phyloP scores from a whole-genome alignment of 2,797 vertebrate species.

The Cynopterus sphinx region DNA sequence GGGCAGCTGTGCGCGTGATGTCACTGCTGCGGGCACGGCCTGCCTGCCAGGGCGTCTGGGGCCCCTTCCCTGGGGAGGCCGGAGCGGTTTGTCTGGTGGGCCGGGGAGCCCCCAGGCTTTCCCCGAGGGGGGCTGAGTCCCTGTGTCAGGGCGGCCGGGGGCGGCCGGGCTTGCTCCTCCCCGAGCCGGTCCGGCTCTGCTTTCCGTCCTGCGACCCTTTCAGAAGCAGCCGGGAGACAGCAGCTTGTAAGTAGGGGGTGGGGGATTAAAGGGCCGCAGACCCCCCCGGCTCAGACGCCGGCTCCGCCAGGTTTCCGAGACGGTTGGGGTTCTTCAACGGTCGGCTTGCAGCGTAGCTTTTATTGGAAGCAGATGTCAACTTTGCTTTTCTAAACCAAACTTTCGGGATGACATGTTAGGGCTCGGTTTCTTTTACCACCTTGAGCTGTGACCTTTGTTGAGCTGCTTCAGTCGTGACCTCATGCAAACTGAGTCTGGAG shows the following conservation, averaged over 20 bases:
- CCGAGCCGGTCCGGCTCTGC: not conserved
- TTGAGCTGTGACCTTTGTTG: slow-evolving; percentile 29
- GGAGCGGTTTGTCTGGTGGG: not conserved
- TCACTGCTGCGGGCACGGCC: not conserved
- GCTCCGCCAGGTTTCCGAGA: not conserved
- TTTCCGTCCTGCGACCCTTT: not conserved
- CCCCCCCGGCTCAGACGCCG: not conserved
- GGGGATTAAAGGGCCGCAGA: not conserved
- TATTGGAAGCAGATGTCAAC: not conserved
- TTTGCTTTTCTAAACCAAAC: slow-evolving; percentile 22
- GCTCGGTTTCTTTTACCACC: not conserved
- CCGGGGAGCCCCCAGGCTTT: not conserved
- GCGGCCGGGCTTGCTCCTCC: not conserved
- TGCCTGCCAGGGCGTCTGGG: not conserved
- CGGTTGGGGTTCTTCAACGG: not conserved
- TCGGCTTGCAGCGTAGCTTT: not conserved
- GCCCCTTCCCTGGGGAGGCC: not conserved
- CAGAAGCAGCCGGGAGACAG: not conserved
- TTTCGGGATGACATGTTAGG: slow-evolving; percentile 5
- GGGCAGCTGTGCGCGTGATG: not conserved
- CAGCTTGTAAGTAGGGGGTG: not conserved
- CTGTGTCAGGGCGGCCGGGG: not conserved
- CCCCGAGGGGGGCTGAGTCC: not conserved
- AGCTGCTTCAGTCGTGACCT: not conserved
- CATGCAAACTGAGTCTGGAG: not conserved